These are phyloP conservation scores for Scopus umbretta DNA, from an alignment of 2,113 vertebrate genomes.

Conservation along the genomic window DNA sequence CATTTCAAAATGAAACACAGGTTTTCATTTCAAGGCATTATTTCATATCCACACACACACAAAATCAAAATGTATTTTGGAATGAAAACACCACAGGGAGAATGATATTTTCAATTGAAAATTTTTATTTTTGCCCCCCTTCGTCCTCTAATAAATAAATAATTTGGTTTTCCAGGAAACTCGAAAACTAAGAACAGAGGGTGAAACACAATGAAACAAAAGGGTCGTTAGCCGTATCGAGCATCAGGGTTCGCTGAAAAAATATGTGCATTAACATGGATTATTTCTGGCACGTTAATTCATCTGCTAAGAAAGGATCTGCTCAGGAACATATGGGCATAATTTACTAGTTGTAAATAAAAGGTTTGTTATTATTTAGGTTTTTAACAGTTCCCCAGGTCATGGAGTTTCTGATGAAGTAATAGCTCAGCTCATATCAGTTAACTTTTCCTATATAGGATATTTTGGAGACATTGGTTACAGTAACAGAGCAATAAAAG, in stretches of 20 bases:
- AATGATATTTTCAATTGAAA: not conserved
- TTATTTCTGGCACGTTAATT: not conserved
- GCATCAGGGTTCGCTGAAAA: not conserved
- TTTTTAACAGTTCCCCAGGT: not conserved
- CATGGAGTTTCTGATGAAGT: not conserved
- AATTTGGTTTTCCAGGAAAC: not conserved
- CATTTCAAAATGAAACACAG: constrained; percentile 37
- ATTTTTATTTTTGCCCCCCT: not conserved
- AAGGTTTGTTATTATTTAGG: not conserved
- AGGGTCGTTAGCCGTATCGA: not conserved
- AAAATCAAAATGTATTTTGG: not conserved
- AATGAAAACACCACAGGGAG: not conserved
- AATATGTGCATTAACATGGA: not conserved
- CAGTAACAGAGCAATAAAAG: not conserved
- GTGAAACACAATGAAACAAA: not conserved
- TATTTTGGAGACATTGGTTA: not conserved
- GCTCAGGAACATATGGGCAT: not conserved
- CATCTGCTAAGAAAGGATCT: not conserved
- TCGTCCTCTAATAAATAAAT: not conserved
- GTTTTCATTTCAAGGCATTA: not conserved
- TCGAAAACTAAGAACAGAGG: not conserved
- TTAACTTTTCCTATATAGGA: not conserved
- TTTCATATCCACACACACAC: not conserved
- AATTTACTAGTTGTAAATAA: not conserved
- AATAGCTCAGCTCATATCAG: not conserved